Evolutionary conservation across 2,888 invertebrate genomes (phyloP), one percentile per base, ranked within the genome.

Genomic region (Sipunculus nudus): DNA sequence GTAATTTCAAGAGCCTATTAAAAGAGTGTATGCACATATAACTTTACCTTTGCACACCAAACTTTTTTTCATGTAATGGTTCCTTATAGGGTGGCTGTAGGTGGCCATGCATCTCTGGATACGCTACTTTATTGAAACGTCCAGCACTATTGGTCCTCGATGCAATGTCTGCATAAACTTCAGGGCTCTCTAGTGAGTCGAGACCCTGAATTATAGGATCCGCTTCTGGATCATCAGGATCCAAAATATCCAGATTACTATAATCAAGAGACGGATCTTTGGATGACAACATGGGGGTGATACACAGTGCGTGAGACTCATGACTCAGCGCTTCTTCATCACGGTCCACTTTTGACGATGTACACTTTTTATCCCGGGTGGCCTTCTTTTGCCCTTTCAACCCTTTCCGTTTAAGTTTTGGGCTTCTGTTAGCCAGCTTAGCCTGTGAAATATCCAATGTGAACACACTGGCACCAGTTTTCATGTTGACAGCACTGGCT

Each of bases 71-170:
- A 68, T 89, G 87, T 21, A 91, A 81, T 1, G 88, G 88, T 75
- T 91, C 90, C 0, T 87, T 86, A 35, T 73, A 72, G 21, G 72
- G 72, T 0, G 84, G 78, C 23, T 87, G 85, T 46, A 71, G 73
- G 21, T 76, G 89, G 0, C 89, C 89, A 69, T 87, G 85, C 83
- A 91, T 85, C 73, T 92, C 92, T 21, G 92, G 92, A 79, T 90
- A 91, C 0, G 91, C 90, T 4, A 91, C 87, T 83, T 91, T 91
- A 32, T 89, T 88, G 80, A 91, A 91, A 5, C 88, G 88, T 61
- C 89, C 87, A 16, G 91, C 88, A 75, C 89, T 89, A 54, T 82
- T 74, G 0, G 85, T 85, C 38, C 70, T 45, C 4, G 71, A 40
- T 2, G 84, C 78, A 25, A 80, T 63, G 23, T 77, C 75, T 40